Evolutionary conservation across 2,113 vertebrate genomes (phyloP).

Genomic region (Pantherophis guttatus): DNA sequence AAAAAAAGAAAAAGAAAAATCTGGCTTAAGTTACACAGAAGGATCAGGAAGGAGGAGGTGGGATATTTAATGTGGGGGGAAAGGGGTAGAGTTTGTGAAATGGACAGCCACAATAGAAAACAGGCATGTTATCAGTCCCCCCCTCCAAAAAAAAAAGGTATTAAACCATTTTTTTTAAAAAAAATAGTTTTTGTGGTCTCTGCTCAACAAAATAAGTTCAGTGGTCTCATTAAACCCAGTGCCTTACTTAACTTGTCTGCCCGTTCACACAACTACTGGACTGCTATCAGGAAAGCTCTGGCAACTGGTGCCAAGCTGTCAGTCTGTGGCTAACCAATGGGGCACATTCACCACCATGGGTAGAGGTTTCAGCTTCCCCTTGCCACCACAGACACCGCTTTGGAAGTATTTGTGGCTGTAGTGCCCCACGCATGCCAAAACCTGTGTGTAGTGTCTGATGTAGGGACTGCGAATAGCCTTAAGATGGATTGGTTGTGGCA

Average conservation of each 20-base stretch:
- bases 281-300: background rate
- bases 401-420: background rate
- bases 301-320: background rate
- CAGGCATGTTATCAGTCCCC: background rate
- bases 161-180: background rate
- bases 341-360: background rate
- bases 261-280: background rate
- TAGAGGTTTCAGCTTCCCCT: background rate
- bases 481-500: background rate
- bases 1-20: too few relatives aligned
- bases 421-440: background rate
- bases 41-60: background rate
- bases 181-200: background rate
- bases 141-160: background rate
- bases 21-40: background rate
- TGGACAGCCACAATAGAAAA: background rate
- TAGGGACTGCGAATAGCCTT: background rate
- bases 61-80: background rate
- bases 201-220: background rate
- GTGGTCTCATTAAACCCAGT: background rate
- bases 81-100: background rate
- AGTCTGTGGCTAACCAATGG: background rate
- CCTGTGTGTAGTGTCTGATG: background rate
- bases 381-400: background rate
- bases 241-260: background rate